Percentiles rank a stretch among this genome's conserved stretches.
phyloP scores from a whole-genome alignment of 2,797 vertebrate genomes.

The Paguma larvata region DNA sequence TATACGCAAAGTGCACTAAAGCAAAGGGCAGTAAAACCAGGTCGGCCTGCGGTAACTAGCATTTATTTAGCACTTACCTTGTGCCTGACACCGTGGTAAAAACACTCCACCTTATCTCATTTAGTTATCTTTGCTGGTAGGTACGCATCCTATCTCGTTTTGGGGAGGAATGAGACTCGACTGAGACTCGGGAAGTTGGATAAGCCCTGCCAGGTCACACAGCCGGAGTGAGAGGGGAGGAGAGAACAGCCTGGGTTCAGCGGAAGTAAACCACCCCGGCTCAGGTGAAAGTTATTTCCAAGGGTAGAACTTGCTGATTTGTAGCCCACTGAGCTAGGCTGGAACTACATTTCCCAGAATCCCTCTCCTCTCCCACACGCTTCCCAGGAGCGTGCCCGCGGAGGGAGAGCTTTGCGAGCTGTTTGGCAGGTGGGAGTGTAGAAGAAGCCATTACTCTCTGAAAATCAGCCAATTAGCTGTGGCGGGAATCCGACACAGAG shows the following conservation, averaged over 20 bases:
- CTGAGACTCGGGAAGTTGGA: not conserved
- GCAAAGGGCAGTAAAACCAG: not conserved
- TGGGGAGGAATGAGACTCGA: not conserved
- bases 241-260: not conserved
- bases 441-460: not conserved
- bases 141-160: not conserved
- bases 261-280: fast-evolving
- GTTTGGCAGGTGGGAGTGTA: not conserved
- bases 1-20: not conserved
- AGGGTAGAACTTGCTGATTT: fast-evolving
- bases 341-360: not conserved
- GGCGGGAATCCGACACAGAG: not conserved
- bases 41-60: not conserved
- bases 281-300: not conserved
- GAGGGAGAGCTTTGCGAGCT: too few relatives aligned
- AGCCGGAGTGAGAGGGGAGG: not conserved
- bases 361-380: not conserved
- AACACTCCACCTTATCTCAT: not conserved
- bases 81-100: not conserved
- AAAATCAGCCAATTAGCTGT: not conserved
- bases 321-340: too few relatives aligned
- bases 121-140: not conserved
- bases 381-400: too few relatives aligned
- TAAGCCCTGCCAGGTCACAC: too few relatives aligned
- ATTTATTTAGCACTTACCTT: not conserved